Conservation (phyloP, 2,113 vertebrate species). For the Loxodonta africana region DNA sequence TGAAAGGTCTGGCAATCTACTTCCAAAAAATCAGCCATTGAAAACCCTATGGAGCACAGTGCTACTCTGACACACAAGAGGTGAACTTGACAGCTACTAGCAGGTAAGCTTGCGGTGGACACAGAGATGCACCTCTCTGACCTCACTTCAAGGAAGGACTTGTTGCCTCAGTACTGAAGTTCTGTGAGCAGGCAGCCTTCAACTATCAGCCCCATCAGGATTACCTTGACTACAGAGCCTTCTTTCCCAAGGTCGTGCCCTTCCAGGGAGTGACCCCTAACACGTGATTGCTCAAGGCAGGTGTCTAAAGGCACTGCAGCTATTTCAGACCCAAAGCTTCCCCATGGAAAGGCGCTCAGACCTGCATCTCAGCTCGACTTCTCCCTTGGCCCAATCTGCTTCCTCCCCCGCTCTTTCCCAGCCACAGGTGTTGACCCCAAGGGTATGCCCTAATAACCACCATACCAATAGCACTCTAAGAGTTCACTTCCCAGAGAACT, state of each 20-base stretch:
- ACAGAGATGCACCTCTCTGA: not conserved
- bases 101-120: too few species aligned
- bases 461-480: not conserved
- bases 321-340: not conserved
- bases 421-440: not conserved
- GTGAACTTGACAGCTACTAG: not conserved
- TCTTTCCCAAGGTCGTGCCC: not conserved
- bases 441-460: not conserved
- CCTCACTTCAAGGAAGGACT: not conserved
- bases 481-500: not conserved
- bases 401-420: not conserved
- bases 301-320: not conserved
- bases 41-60: not conserved
- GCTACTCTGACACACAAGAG: not conserved
- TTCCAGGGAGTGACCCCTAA: not conserved
- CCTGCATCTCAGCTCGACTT: not conserved
- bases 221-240: not conserved
- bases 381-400: not conserved
- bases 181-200: not conserved
- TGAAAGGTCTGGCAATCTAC: not conserved
- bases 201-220: not conserved
- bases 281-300: not conserved
- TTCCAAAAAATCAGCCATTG: not conserved
- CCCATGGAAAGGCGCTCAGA: not conserved
- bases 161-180: not conserved